These are phyloP conservation scores for Gallinago paraguaiae DNA, from an alignment of 2,113 vertebrate genomes.

Conservation along the genomic window DNA sequence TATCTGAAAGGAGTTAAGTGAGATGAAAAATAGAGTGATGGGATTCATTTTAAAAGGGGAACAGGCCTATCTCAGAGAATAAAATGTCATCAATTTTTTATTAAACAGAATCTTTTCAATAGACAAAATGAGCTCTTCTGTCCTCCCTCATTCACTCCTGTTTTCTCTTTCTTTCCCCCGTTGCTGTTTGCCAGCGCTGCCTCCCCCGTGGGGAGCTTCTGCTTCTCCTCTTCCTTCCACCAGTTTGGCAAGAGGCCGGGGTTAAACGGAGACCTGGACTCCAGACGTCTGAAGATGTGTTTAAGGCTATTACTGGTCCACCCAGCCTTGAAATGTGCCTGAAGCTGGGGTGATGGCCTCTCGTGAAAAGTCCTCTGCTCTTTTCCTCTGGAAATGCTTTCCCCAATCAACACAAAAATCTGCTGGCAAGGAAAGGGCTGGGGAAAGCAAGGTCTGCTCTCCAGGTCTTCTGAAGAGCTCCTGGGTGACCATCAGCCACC, in stretches of 20 bases:
- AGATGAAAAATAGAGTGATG: slow-evolving; percentile 27
- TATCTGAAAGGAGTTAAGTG: neutral
- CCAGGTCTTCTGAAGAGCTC: neutral
- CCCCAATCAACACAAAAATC: neutral
- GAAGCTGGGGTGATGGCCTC: neutral
- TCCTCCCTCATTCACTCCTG: neutral
- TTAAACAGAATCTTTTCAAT: slow-evolving; percentile 70
- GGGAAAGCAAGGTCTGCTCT: neutral
- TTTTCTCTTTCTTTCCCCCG: neutral
- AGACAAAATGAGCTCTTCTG: slow-evolving; percentile 19
- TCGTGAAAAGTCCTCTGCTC: neutral
- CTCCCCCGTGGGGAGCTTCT: neutral
- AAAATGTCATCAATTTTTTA: slow-evolving; percentile 68
- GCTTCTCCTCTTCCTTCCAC: neutral
- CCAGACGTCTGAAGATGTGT: neutral
- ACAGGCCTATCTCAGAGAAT: neutral
- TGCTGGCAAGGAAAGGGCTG: neutral
- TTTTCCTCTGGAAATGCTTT: neutral
- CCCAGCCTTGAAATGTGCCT: neutral
- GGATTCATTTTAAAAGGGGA: slow-evolving; percentile 38
- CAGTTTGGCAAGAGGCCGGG: neutral
- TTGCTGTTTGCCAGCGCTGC: neutral
- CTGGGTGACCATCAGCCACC: neutral
- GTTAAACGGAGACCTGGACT: neutral
- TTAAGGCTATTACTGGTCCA: neutral